A percentile compares a stretch with the other conserved stretches of the same genome.
These are phyloP conservation scores for Cynopterus sphinx DNA, from an alignment of 2,797 vertebrate genomes.

Conservation along the genomic window DNA sequence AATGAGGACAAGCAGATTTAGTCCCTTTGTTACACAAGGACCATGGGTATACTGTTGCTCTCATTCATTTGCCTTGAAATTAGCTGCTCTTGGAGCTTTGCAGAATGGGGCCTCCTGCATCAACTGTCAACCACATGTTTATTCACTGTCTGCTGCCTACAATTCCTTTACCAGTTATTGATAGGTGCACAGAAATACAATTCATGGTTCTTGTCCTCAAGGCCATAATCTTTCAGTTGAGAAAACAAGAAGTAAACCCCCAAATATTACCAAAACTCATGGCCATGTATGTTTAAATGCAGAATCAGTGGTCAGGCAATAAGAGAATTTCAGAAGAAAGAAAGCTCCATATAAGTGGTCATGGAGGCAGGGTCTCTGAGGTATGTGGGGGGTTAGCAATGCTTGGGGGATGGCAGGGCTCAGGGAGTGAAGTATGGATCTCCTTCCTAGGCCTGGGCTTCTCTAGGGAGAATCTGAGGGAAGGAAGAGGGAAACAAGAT, in stretches of 20 bases:
- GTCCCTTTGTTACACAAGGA: constrained; percentile 19
- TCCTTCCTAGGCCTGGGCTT: neutral
- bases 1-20: constrained; percentile 11
- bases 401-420: neutral
- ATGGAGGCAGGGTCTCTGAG: neutral
- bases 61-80: constrained; percentile 40
- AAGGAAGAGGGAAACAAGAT: neutral
- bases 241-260: neutral
- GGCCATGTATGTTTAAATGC: neutral
- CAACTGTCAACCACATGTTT: neutral
- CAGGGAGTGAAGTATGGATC: neutral
- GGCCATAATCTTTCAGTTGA: neutral
- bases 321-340: neutral
- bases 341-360: neutral
- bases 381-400: neutral
- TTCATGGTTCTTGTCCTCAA: neutral
- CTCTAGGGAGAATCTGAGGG: neutral
- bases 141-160: neutral
- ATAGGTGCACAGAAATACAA: neutral
- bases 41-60: neutral
- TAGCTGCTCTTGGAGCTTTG: neutral
- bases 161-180: neutral
- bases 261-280: neutral
- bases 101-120: neutral
- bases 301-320: neutral